Evolutionary conservation across 2,797 vertebrate genomes (phyloP).

Genomic region (Myioborus melanocephalus): DNA sequence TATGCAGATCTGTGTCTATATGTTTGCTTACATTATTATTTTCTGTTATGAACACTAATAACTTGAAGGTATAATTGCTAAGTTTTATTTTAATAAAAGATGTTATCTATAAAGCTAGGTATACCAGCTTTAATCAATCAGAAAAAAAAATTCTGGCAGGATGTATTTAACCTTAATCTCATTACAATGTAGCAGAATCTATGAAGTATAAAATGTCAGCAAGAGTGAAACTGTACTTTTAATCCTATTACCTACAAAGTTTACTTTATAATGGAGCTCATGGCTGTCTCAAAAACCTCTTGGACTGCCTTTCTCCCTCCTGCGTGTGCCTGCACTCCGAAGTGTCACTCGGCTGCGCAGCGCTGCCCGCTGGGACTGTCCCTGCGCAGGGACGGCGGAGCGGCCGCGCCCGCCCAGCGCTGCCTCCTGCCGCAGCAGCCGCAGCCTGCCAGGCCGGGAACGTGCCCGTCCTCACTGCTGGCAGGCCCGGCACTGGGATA

Average conservation of each 20-base stretch:
- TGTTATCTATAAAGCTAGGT: neutral
- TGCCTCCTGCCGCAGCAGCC: neutral
- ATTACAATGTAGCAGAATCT: neutral
- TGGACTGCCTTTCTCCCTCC: neutral
- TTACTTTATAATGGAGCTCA: neutral
- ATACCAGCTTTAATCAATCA: neutral
- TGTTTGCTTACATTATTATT: neutral
- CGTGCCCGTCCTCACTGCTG: neutral
- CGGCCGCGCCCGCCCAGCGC: neutral
- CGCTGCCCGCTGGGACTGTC: accelerated
- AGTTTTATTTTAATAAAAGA: neutral
- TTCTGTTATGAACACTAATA: neutral
- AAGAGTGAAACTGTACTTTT: neutral
- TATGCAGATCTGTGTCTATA: neutral
- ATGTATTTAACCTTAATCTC: neutral
- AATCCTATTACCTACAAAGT: neutral
- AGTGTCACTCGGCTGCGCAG: neutral
- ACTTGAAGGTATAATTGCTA: neutral
- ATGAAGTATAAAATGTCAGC: neutral
- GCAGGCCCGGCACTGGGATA: neutral
- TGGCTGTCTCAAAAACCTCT: neutral
- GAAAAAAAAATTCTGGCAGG: neutral
- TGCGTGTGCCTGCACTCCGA: accelerated
- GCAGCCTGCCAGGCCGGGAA: neutral
- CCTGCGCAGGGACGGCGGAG: neutral